Conservation (phyloP, 2,113 vertebrate species). For the Acrocephalus arundinaceus region DNA sequence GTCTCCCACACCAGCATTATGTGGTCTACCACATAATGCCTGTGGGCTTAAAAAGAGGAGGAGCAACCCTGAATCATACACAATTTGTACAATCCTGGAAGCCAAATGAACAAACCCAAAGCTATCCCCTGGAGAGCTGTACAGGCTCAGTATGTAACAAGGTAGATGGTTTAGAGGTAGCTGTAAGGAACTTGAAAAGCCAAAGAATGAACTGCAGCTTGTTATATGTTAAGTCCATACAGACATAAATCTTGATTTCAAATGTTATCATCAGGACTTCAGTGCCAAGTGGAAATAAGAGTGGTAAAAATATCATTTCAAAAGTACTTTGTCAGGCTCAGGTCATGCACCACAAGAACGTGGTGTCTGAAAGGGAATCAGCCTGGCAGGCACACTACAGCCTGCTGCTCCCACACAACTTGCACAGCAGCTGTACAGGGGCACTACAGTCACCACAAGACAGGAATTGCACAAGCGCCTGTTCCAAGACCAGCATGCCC, state of each 20-base stretch:
- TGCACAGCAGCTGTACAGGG: neutral
- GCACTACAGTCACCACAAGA: neutral
- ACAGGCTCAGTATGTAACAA: neutral
- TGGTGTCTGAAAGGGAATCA: neutral
- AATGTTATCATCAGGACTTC: neutral
- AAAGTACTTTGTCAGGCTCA: neutral
- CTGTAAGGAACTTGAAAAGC: neutral
- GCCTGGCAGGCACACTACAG: neutral
- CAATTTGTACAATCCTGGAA: neutral
- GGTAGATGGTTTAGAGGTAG: neutral
- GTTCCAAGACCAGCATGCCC: neutral
- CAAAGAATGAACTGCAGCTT: neutral
- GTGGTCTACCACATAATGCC: conserved; percentile 15
- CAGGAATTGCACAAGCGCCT: neutral
- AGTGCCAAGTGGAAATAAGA: neutral
- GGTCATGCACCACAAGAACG: neutral
- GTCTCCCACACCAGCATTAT: neutral
- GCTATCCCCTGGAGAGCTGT: neutral
- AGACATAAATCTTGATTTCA: conserved; percentile 7
- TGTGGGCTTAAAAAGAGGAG: conserved; percentile 1
- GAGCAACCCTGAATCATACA: neutral
- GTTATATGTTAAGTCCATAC: neutral
- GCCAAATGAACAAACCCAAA: conserved; percentile 8
- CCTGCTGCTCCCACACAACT: neutral
- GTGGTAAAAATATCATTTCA: neutral